Evolutionary conservation across 2,113 vertebrate genomes (phyloP), one percentile per base, ranked within the genome.

Genomic region (Nettapus auritus): DNA sequence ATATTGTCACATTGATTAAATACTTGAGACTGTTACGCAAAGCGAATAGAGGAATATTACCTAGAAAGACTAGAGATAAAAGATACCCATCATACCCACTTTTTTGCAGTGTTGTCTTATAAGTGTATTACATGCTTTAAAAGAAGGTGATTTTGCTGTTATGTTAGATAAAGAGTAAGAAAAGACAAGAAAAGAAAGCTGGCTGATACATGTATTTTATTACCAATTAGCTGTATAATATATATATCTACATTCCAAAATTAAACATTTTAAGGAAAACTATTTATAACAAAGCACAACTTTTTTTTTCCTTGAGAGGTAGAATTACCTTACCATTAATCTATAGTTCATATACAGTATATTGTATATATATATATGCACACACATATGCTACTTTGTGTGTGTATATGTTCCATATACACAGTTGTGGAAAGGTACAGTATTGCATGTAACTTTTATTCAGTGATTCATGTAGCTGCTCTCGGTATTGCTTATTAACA

Each of bases 201-300:
- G n/a, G 74, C 53, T 96, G 86, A 93, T 93, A 86, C 1, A 92
- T 75, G 90, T 88, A 93, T 94, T 94, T 98, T 97, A 98, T 98
- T 98, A 96, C 96, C 97, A 97, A 97, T 97, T 97, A 98, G 92
- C 89, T 96, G 84, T 90, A 1, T 82, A 69, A 52, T 78, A 26
- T 53, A 67, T 77, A 75, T 94, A 74, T 92, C 94, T 96, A 97
- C 94, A 97, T 95, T 96, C 96, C 44, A 98, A 97, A 97, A 97
- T 98, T 97, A 92, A 97, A 95, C 95, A 92, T 90, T 94, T 96
- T 88, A 97, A 82, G 82, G 81, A 97, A 96, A 97, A 94, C 94
- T 97, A 98, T 97, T 97, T 95, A 96, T 98, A 98, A 96, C 95
- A 97, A 98, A 97, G 96, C 97, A 98, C 90, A 97, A 96, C 96